A percentile compares a stretch with the other conserved stretches of the same genome.
These are phyloP conservation scores for Thalassarche chlororhynchos DNA, from an alignment of 2,113 vertebrate genomes.

Conservation along the genomic window DNA sequence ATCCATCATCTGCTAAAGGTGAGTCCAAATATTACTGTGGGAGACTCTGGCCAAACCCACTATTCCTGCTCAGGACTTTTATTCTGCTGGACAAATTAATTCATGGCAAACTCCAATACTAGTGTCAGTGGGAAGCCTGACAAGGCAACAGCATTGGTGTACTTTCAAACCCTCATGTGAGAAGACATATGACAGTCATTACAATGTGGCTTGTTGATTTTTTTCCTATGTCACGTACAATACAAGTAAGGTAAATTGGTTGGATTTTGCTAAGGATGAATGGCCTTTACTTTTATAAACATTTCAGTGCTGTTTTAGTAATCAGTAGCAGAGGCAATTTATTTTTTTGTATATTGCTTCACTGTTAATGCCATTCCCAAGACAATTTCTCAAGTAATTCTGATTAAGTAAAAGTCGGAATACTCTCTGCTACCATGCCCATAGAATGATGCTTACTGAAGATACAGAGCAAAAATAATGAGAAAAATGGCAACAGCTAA, in stretches of 20 bases:
- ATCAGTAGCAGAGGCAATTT: neutral
- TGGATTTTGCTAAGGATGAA: neutral
- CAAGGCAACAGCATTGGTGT: neutral
- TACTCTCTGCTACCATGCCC: neutral
- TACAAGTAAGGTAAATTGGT: neutral
- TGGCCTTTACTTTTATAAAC: neutral
- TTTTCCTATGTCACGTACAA: neutral
- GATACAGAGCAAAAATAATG: neutral
- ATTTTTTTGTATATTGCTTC: neutral
- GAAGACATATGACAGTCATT: neutral
- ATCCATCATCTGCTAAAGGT: neutral
- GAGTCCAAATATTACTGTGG: neutral
- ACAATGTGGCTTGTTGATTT: neutral
- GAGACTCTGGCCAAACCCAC: neutral
- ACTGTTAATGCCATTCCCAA: neutral
- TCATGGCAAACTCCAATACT: neutral
- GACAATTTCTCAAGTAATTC: neutral
- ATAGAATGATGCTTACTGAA: neutral
- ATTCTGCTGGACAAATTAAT: neutral
- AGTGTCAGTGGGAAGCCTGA: neutral
- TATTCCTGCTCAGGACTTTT: neutral
- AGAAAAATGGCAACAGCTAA: conserved; percentile 2
- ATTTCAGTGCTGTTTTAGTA: neutral
- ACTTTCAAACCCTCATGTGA: neutral
- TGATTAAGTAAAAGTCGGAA: neutral